Percentiles rank a stretch among this genome's conserved stretches.
Evolutionary conservation across 2,888 invertebrate species (phyloP).

Genomic region (Tenthredo scrophulariae): DNA sequence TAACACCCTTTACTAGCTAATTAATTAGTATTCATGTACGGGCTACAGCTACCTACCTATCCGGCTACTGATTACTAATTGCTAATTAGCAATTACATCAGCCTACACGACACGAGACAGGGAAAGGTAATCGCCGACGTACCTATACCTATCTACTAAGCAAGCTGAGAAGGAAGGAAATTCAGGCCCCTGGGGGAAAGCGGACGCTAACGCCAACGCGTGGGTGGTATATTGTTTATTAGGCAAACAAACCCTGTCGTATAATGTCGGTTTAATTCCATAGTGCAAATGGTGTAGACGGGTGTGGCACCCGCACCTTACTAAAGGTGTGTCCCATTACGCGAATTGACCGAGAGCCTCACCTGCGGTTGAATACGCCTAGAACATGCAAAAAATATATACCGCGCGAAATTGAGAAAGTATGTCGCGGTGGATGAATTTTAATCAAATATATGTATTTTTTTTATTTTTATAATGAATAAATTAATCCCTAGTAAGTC

Average conservation of each 20-base stretch:
- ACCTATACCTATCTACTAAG: neutral
- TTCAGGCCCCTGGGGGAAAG: neutral
- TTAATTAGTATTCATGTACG: slow-evolving; percentile 6
- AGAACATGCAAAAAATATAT: slow-evolving; percentile 6
- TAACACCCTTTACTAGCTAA: neutral
- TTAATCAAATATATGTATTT: no score
- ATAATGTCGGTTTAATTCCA: slow-evolving; percentile 29
- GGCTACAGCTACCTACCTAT: neutral
- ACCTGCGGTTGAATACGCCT: slow-evolving; percentile 10
- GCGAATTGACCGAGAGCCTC: slow-evolving; percentile 31
- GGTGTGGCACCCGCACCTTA: slow-evolving; percentile 34
- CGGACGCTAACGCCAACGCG: neutral
- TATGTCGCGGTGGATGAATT: no score
- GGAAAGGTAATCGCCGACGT: neutral
- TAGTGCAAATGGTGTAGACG: slow-evolving; percentile 12
- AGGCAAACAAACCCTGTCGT: slow-evolving; percentile 45
- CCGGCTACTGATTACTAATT: slow-evolving; percentile 4
- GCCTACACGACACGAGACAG: neutral
- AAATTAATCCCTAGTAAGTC: no score
- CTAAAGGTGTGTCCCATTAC: slow-evolving; percentile 44
- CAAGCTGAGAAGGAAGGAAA: slow-evolving; percentile 10
- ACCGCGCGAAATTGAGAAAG: neutral
- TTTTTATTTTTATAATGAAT: no score
- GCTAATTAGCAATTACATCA: slow-evolving; percentile 20
- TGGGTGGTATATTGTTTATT: slow-evolving; percentile 46